A percentile compares a stretch with the other conserved stretches of the same genome.
These are phyloP conservation scores for Megastigmus dorsalis DNA, from an alignment of 2,888 invertebrate species.

Conservation along the genomic window DNA sequence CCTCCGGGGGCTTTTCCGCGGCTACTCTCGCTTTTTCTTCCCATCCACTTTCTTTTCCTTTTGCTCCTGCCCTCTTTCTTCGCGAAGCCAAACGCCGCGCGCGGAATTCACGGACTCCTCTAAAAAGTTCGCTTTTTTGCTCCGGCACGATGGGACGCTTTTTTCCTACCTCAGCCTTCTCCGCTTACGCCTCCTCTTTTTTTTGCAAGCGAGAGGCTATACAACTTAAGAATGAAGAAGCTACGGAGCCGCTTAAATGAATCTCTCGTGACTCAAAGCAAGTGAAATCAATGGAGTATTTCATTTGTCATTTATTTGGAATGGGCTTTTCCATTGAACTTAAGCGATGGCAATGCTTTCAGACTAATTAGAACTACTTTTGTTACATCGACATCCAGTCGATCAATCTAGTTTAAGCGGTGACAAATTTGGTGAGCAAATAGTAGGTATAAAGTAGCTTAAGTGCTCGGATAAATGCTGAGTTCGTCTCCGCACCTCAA, in stretches of 20 bases:
- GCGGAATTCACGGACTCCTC: background rate
- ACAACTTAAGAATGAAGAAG: background rate
- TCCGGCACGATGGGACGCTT: too few species aligned
- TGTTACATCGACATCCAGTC: background rate
- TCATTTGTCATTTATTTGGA: too few species aligned
- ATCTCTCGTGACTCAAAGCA: background rate
- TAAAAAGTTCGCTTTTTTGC: too few species aligned
- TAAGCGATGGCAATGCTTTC: too few species aligned
- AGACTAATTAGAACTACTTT: background rate
- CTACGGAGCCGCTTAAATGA: background rate
- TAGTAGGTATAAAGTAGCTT: too few species aligned
- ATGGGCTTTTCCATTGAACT: too few species aligned
- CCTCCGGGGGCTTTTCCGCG: slow-evolving; percentile 11
- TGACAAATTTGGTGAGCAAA: too few species aligned
- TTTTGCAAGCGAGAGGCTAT: background rate
- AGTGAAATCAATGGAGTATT: too few species aligned
- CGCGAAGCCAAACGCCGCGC: background rate
- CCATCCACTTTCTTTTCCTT: background rate
- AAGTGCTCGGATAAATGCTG: too few species aligned
- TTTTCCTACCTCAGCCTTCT: background rate
- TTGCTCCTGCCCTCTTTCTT: too few species aligned
- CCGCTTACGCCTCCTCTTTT: background rate
- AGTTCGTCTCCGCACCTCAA: too few species aligned
- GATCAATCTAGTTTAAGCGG: background rate
- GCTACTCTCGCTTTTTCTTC: slow-evolving; percentile 8